Base-by-base conservation (phyloP, 2,113 vertebrate genomes). In the Electrona antarctica region DNA sequence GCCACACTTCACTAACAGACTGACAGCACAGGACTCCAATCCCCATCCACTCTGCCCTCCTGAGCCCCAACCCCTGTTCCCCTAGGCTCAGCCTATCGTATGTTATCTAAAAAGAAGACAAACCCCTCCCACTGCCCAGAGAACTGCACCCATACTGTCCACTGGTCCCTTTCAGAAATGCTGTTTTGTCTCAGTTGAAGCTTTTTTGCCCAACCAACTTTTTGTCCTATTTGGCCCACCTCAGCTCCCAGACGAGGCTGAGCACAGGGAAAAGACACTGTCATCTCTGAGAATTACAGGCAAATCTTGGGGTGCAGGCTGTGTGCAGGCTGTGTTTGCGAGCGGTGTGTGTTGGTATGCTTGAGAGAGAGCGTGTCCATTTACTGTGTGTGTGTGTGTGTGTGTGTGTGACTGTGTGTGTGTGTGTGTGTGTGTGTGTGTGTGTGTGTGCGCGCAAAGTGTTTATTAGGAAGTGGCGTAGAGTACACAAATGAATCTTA, bases 1-100 rank as follows among this genome's bases (percentile, higher is more conserved):
- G 7, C 62, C 1, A 13, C 56, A 33, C 57, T 29, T 56, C 12
- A 8, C 51, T 8, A 2, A 51, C 14, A 15, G 75, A 68, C 87
- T 80, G 74, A 83, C 89, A 89, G 86, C 85, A 91, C 86, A 85
- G 85, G 91, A 71, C 80, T 87, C 88, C 77, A 81, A 87, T 78
- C 78, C 73, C 76, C 59, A 13, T 72, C 74, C 60, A 45, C 56
- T 81, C 76, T 81, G 4, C 8, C 75, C 67, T 72, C 49, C 79
- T 79, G 77, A 81, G 33, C 71, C 77, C 74, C 86, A 71, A 76
- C 62, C 33, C 9, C 58, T 45, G 70, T 8, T 15, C 57, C 14
- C 41, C 68, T 33, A 28, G 8, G 61, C 69, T 55, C 69, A 7
- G 9, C 78, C 56, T 78, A 68, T 72, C 79, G 50, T 79, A 28